Evolutionary conservation across 1,140 invertebrate genomes (phyloP).

Genomic region (Megalopta genalis): DNA sequence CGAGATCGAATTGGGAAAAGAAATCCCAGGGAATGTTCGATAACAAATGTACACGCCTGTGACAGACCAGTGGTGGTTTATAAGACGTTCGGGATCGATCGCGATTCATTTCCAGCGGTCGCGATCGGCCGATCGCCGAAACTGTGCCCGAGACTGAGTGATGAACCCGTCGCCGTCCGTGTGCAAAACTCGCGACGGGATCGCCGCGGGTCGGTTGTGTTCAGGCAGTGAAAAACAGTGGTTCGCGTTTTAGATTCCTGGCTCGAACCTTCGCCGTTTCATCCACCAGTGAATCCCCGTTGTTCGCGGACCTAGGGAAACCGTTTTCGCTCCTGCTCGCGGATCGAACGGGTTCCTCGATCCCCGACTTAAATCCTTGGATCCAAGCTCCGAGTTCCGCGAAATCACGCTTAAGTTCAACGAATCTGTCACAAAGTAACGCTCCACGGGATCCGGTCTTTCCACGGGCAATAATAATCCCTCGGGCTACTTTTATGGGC

Average conservation of each 20-base stretch:
- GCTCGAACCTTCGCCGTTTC: neutral
- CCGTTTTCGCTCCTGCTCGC: neutral
- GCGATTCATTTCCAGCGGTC: neutral
- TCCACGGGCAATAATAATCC: too few species aligned
- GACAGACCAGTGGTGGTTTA: slow-evolving; percentile 35
- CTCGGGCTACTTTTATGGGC: too few species aligned
- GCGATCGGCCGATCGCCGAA: slow-evolving; percentile 29
- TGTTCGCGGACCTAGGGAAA: neutral
- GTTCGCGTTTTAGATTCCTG: slow-evolving; percentile 14
- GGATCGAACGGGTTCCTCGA: too few species aligned
- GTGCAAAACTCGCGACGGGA: slow-evolving; percentile 9
- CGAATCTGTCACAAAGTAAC: too few species aligned
- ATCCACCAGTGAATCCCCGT: neutral
- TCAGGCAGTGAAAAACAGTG: slow-evolving; percentile 51
- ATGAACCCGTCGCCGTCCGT: slow-evolving; percentile 25
- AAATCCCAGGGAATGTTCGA: neutral
- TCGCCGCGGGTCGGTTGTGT: slow-evolving; percentile 29
- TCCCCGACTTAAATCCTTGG: too few species aligned
- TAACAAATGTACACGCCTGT: neutral
- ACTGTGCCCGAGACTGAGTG: slow-evolving; percentile 44
- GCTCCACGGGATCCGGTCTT: too few species aligned
- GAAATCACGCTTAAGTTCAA: too few species aligned
- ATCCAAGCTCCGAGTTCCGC: too few species aligned
- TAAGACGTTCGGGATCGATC: neutral
- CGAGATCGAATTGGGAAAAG: neutral